phyloP scores from a whole-genome alignment of 2,113 vertebrate genomes.

The Vulpes vulpes region DNA sequence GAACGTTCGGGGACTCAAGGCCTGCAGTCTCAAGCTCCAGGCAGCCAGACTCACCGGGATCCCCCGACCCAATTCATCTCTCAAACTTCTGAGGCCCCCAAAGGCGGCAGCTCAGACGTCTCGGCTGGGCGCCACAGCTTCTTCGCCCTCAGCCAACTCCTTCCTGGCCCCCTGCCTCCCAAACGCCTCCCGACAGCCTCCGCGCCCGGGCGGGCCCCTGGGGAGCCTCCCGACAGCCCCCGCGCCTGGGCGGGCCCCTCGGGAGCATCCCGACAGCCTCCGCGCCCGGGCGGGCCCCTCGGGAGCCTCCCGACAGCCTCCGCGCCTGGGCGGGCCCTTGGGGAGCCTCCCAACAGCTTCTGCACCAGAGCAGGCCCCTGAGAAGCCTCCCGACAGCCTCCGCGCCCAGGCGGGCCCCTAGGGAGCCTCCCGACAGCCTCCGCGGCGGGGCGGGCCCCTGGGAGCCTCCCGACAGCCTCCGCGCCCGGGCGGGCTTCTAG shows the following conservation, averaged over 20 bases:
- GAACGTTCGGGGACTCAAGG: neutral
- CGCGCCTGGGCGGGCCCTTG: too few relatives aligned
- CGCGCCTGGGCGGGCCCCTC: neutral
- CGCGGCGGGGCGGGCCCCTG: too few relatives aligned
- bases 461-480: too few relatives aligned
- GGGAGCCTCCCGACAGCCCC: too few relatives aligned
- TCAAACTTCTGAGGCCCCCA: neutral
- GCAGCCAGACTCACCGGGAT: constrained; percentile 59
- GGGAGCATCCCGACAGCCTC: too few relatives aligned
- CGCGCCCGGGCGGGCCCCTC: neutral
- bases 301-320: neutral
- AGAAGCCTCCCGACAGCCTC: too few relatives aligned
- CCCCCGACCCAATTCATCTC: constrained; percentile 83
- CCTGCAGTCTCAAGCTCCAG: neutral
- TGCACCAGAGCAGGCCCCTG: too few relatives aligned
- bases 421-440: too few relatives aligned
- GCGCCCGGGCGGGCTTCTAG: too few relatives aligned
- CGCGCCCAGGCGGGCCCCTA: too few relatives aligned
- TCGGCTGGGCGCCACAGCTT: accelerated
- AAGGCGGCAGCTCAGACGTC: accelerated
- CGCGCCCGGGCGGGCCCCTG: too few relatives aligned
- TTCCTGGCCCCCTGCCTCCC: accelerated
- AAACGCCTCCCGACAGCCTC: neutral
- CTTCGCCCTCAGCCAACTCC: accelerated
- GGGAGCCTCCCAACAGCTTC: too few relatives aligned